Evolutionary conservation across 2,888 invertebrate species (phyloP).

Genomic region (Nemotelus pantherinus): DNA sequence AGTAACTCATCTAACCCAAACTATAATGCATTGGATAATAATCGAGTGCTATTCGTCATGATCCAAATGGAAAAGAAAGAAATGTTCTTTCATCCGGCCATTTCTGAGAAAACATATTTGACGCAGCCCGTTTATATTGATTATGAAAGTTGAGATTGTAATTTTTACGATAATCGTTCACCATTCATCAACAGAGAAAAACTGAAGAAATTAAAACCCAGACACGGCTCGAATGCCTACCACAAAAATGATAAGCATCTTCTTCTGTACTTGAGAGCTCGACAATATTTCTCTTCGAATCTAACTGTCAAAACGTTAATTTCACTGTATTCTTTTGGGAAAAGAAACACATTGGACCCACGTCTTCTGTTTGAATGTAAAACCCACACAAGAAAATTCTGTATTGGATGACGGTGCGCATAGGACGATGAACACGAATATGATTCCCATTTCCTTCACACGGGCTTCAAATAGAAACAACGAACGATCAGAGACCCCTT

Average conservation of each 20-base stretch:
- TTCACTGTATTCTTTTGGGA: background rate
- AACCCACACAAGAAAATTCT: background rate
- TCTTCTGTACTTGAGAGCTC: background rate
- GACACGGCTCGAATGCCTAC: background rate
- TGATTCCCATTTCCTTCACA: background rate
- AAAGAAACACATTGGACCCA: background rate
- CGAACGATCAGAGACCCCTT: background rate
- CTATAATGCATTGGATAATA: background rate
- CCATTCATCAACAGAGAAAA: background rate
- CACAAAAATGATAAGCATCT: no score
- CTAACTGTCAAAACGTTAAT: background rate
- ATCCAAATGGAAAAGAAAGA: background rate
- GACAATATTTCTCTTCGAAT: background rate
- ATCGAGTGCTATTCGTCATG: background rate
- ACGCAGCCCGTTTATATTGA: background rate
- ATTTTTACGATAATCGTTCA: background rate
- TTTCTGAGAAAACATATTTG: background rate
- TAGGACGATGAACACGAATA: background rate
- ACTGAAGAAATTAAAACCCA: background rate
- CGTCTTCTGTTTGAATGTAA: background rate
- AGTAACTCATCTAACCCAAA: background rate
- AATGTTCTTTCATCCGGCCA: background rate
- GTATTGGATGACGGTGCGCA: background rate
- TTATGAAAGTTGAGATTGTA: background rate
- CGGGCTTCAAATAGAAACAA: background rate